Conservation (phyloP, 2,113 vertebrate genomes). For the Ceyx cyanopectus region DNA sequence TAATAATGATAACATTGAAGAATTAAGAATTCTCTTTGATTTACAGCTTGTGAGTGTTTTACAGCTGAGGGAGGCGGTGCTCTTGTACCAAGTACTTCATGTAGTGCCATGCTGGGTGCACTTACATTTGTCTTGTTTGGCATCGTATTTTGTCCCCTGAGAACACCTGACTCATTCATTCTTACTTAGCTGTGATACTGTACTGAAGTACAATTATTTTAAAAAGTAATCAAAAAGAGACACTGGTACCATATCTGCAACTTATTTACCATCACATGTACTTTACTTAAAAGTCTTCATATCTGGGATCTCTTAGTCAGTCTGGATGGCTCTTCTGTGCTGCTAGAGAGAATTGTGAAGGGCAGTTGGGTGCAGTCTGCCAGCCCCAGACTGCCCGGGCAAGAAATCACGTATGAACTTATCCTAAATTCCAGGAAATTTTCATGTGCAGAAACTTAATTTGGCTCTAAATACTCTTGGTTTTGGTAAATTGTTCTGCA, state of each 20-base stretch:
- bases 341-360: not conserved
- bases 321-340: not conserved
- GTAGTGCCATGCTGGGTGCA: not conserved
- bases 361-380: not conserved
- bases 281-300: not conserved
- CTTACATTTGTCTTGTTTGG: not conserved
- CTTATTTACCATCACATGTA: not conserved
- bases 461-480: not conserved
- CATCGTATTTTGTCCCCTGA: not conserved
- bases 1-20: constrained; percentile 24
- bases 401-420: not conserved
- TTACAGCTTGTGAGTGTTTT: not conserved
- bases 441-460: not conserved
- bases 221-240: not conserved
- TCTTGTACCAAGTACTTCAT: not conserved
- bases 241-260: not conserved
- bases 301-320: not conserved
- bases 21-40: not conserved
- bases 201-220: not conserved
- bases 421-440: not conserved
- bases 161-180: not conserved
- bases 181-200: not conserved
- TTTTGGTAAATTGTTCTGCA: not conserved
- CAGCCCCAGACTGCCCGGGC: not conserved
- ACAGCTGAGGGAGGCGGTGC: not conserved